Evolutionary conservation across 2,888 invertebrate genomes (phyloP), one percentile per base, ranked within the genome.

Genomic region (Drosophila aldrichi): DNA sequence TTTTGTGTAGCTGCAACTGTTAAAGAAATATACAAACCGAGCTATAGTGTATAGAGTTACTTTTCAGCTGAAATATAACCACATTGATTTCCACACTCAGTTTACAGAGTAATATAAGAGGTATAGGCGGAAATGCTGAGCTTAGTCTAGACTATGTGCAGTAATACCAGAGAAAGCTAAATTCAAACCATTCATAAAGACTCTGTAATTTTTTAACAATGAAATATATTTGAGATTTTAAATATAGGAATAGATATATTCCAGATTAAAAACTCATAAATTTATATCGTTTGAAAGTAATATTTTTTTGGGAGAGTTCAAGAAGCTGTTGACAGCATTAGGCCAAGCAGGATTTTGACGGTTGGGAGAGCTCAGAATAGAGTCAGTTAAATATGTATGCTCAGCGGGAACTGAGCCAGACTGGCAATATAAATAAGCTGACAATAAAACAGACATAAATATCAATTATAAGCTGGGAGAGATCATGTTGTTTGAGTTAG

Each of bases 381-480:
- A 36, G 36, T 16, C 14, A 36, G 46, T 16, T 46, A 49, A 14
- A 49, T 32, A 49, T 32, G 49, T 6, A 32, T 49, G 49, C 14
- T 49, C 7, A 18, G 12, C 49, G 12, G 18, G 18, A 49, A 49
- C 32, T 18, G 32, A 8, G 32, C 14, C 8, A 49, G 49, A 20
- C 49, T 34, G 18, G 20, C 12, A 49, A 49, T 32, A 48, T n/a
- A 48, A 38, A 69, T 38, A 12, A 32, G 36, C 29, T n/a, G 43
- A 34, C 61, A 52, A 38, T 62, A 46, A 60, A 60, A 60, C 22
- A 57, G 20, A 67, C 34, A 29, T 48, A 48, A 38, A 62, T 43
- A 40, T 20, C 44, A 36, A 40, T 52, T 34, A 67, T 51, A 29
- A 36, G 65, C 32, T 49, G 14, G 12, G 48, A 25, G 18, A 20